phyloP scores from a whole-genome alignment of 2,888 invertebrate species.

The Altica lythri region DNA sequence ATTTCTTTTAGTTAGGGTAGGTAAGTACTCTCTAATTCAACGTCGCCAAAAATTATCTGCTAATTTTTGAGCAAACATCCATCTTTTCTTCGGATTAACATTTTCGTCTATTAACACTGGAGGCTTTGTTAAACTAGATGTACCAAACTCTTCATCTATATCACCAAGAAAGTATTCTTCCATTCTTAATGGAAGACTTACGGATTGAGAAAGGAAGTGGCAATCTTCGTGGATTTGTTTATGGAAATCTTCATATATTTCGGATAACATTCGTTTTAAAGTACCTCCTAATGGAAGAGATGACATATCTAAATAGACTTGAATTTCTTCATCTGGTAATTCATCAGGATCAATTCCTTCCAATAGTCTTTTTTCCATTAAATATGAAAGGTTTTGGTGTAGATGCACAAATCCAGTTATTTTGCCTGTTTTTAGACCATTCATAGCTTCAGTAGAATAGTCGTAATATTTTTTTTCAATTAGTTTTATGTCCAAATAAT shows the following conservation, averaged over 20 bases:
- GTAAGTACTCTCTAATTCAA: too few relatives aligned
- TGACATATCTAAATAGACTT: conserved; percentile 74
- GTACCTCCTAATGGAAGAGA: conserved; percentile 44
- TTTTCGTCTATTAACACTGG: too few relatives aligned
- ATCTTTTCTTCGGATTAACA: too few relatives aligned
- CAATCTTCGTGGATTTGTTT: conserved; percentile 67
- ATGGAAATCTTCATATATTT: conserved; percentile 64
- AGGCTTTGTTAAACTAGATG: too few relatives aligned
- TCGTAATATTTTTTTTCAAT: conserved; percentile 51
- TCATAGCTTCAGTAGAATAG: conserved; percentile 59
- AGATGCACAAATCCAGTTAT: conserved; percentile 70
- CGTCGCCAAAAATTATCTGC: too few relatives aligned
- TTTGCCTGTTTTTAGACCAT: conserved; percentile 60
- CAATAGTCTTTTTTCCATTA: conserved; percentile 12
- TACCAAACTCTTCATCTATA: conserved; percentile 69
- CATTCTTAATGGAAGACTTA: conserved; percentile 62
- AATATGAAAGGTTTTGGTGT: conserved; percentile 65
- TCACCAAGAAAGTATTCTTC: conserved; percentile 75
- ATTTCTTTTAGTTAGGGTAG: too few relatives aligned
- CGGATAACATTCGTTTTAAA: conserved; percentile 68
- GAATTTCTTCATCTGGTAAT: conserved; percentile 63
- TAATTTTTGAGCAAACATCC: too few relatives aligned
- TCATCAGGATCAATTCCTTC: conserved; percentile 55
- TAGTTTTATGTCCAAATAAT: conserved; percentile 22
- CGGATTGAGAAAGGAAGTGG: conserved; percentile 62